Evolutionary conservation across 37 sponge, comb jelly and placozoan species (phyloP), one percentile per base, ranked within the genome.

Genomic region (Bolinopsis microptera): DNA sequence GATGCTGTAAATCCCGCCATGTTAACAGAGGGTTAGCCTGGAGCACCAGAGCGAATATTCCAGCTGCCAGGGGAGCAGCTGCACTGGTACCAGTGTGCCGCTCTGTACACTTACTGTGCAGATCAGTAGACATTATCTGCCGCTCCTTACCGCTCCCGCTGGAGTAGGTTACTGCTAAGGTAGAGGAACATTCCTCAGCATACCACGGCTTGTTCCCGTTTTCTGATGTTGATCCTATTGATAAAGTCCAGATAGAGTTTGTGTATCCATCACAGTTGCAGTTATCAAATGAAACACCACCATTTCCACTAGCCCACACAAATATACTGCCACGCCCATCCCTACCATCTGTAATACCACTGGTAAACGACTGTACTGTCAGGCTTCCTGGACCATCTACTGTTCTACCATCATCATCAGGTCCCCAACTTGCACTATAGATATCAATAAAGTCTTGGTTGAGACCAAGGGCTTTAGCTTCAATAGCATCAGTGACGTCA

Each of bases 281-380:
- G 76, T 95, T 96, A 93, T 99, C 99, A 0, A 83, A 69, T 31
- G 93, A 38, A 13, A 72, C 68, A 21, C 99, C 99, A 35, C 99
- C 99, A 94, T 99, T 99, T 0, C 99, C 99, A 94, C 96, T 96
- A 32, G 99, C 99, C 99, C 99, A 99, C 72, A 99, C 96, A 94
- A 96, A 99, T 38, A 99, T 95, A 0, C 96, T 96, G 1, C 99
- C 99, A 16, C 94, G 93, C 8, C 99, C 98, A 39, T 90, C 69
- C 35, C 99, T 94, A 33, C 99, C 99, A 18, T 94, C 95, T 8
- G 38, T 38, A n/a, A 95, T 80, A 1, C 99, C 99, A 40, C 95
- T 39, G 21, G 67, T 37, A 41, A 99, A 95, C 5, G 98, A 95
- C 35, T 93, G 92, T 41, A 93, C 93, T 0, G 99, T 97, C 1